phyloP scores from a whole-genome alignment of 2,113 vertebrate species.

The Anoplopoma fimbria region DNA sequence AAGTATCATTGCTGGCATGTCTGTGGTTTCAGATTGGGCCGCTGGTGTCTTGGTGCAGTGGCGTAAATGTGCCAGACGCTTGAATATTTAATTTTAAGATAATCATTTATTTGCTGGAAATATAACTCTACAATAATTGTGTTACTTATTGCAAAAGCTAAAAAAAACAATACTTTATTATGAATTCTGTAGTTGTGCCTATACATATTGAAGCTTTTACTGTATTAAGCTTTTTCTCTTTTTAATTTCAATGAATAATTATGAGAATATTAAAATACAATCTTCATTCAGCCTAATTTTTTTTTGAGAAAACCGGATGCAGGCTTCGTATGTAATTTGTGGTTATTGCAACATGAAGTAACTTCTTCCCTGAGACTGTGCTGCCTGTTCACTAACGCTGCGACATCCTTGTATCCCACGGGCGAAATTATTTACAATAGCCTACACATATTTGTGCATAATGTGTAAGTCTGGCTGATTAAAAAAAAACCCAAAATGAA shows the following conservation, averaged over 20 bases:
- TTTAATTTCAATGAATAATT: background rate
- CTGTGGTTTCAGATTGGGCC: background rate
- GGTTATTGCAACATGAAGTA: background rate
- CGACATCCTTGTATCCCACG: background rate
- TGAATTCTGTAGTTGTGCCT: background rate
- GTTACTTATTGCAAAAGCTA: background rate
- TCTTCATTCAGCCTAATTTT: background rate
- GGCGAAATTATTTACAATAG: background rate
- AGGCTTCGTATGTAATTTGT: background rate
- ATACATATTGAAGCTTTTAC: background rate
- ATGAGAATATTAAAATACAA: background rate
- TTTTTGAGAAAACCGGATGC: background rate
- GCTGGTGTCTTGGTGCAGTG: background rate
- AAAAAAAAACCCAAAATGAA: background rate
- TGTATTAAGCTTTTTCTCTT: background rate
- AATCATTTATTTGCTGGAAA: background rate
- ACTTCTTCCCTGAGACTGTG: conserved; percentile 4
- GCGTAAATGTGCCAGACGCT: conserved; percentile 9
- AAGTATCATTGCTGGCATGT: background rate
- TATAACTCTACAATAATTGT: background rate
- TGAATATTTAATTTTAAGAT: conserved; percentile 11
- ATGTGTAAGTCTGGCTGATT: background rate
- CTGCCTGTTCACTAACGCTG: background rate
- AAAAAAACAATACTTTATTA: background rate
- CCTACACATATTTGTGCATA: background rate